These are phyloP conservation scores for Argyresthia albistria DNA, from an alignment of 2,888 invertebrate species.

Conservation along the genomic window DNA sequence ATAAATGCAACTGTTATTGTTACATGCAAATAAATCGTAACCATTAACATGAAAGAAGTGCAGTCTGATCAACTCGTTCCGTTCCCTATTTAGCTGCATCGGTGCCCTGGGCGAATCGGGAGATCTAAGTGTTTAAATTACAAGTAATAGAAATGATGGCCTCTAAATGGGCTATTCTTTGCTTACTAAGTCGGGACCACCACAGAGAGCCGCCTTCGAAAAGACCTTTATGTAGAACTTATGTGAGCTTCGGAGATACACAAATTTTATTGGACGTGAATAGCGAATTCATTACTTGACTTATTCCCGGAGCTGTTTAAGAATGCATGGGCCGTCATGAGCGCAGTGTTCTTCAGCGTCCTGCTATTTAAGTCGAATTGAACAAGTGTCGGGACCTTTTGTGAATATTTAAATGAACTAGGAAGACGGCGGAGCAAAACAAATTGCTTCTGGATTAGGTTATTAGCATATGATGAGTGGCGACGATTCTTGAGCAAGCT, in stretches of 20 bases:
- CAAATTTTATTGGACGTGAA: not conserved
- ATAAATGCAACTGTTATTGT: not conserved
- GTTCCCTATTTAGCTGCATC: slow-evolving; percentile 26
- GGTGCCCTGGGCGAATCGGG: slow-evolving; percentile 23
- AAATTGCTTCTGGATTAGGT: slow-evolving; percentile 30
- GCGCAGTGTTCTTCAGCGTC: not conserved
- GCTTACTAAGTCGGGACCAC: slow-evolving; percentile 32
- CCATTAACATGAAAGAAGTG: slow-evolving; percentile 2
- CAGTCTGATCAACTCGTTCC: slow-evolving; percentile 18
- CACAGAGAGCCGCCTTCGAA: slow-evolving; percentile 23
- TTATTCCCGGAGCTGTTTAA: not conserved
- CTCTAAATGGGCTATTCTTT: slow-evolving; percentile 39
- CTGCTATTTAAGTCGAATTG: slow-evolving; percentile 2
- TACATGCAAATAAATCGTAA: not conserved
- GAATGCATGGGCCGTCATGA: not conserved
- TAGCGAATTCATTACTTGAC: slow-evolving; percentile 1
- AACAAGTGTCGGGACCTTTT: slow-evolving; percentile 1
- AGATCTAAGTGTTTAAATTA: slow-evolving; percentile 35
- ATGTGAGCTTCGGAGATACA: not conserved
- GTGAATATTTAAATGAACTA: slow-evolving; percentile 10
- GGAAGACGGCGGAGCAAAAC: slow-evolving; percentile 21
- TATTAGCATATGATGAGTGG: slow-evolving; percentile 39
- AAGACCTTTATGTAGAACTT: not conserved
- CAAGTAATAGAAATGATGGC: slow-evolving; percentile 43
- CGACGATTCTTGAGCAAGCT: slow-evolving; percentile 20